A percentile compares a stretch with the other conserved stretches of the same genome.
These are phyloP conservation scores for Halocynthia roretzi DNA, from an alignment of 23 tunicate species.

Conservation along the genomic window DNA sequence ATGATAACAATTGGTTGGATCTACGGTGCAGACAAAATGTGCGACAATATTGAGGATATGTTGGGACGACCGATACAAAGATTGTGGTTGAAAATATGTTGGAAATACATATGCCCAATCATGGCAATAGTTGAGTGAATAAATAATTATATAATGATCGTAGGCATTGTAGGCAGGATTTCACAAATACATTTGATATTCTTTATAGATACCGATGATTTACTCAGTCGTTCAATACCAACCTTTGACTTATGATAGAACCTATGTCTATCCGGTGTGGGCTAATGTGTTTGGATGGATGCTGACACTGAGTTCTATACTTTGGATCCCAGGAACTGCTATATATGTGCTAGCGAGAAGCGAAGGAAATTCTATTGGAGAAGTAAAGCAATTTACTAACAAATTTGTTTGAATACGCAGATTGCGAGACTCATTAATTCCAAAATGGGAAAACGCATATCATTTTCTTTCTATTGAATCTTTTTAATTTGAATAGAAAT, in stretches of 20 bases:
- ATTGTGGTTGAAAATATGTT: background rate
- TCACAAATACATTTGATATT: background rate
- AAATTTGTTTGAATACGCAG: no score
- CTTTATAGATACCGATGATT: background rate
- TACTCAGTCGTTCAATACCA: conserved; percentile 32
- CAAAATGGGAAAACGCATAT: no score
- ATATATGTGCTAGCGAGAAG: conserved; percentile 7
- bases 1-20: conserved; percentile 13
- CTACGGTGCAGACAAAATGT: conserved; percentile 9
- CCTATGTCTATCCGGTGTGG: conserved; percentile 35
- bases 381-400: no score
- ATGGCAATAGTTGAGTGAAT: no score
- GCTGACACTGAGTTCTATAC: conserved; percentile 28
- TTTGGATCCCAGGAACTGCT: conserved; percentile 44
- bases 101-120: conserved; percentile 15
- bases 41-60: conserved; percentile 17
- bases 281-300: conserved; percentile 37
- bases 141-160: no score
- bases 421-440: no score
- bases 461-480: no score
- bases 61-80: background rate
- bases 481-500: no score
- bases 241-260: conserved; percentile 38
- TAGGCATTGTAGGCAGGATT: no score
- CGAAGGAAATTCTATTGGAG: background rate